These are phyloP conservation scores for Diorhabda elongata DNA, from an alignment of 1,140 invertebrate genomes.

Conservation along the genomic window DNA sequence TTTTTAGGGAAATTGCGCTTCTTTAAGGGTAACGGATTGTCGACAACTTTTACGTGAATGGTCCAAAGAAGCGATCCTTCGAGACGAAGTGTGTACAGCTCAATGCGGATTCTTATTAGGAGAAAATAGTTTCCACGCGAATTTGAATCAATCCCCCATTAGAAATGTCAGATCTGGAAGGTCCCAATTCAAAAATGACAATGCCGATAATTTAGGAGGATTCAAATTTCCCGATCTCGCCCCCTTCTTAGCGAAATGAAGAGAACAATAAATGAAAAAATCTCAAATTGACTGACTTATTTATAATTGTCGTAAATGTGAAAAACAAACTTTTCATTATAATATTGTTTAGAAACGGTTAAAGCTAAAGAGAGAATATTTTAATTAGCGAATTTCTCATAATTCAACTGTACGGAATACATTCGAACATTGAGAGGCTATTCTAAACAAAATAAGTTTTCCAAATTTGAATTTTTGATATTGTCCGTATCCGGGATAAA, in stretches of 20 bases:
- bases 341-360: too few relatives aligned
- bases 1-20: conserved; percentile 83
- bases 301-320: background rate
- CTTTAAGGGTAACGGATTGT: conserved; percentile 83
- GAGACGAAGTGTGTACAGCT: conserved; percentile 84
- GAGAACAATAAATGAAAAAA: background rate
- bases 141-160: conserved; percentile 41
- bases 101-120: conserved; percentile 72
- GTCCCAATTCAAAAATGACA: conserved; percentile 33
- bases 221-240: conserved; percentile 61
- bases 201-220: conserved; percentile 44
- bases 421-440: background rate
- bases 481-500: too few relatives aligned
- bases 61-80: conserved; percentile 72
- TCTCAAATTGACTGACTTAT: background rate
- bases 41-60: conserved; percentile 75
- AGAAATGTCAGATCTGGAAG: conserved; percentile 46
- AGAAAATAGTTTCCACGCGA: conserved; percentile 32
- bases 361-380: too few relatives aligned
- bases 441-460: background rate
- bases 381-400: too few relatives aligned
- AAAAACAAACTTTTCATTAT: too few relatives aligned
- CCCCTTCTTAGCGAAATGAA: conserved; percentile 52
- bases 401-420: background rate
- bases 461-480: too few relatives aligned